Evolutionary conservation across 2,797 vertebrate genomes (phyloP).

Genomic region (Tauraco hartlaubi): DNA sequence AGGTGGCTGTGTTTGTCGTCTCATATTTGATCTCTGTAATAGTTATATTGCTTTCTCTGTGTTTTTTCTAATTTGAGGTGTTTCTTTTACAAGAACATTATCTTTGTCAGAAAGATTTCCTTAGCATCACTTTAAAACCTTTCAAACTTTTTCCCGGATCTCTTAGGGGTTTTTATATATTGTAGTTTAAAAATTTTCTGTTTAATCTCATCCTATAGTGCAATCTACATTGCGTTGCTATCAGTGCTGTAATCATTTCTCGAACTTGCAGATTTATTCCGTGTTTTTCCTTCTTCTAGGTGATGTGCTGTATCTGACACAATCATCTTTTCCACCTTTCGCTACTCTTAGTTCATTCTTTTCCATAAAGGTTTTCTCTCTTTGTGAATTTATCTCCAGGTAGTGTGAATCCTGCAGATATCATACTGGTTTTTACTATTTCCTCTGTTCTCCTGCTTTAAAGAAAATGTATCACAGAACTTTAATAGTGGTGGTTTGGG

Average conservation of each 20-base stretch:
- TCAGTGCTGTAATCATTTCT: not conserved
- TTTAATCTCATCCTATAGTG: not conserved
- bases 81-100: not conserved
- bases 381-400: not conserved
- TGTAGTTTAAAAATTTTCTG: not conserved
- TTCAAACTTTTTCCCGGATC: not conserved
- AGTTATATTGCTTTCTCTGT: not conserved
- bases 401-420: not conserved
- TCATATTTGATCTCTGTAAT: not conserved
- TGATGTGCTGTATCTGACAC: not conserved
- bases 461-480: not conserved
- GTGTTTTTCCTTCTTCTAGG: not conserved
- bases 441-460: not conserved
- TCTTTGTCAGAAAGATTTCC: not conserved
- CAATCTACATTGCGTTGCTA: not conserved
- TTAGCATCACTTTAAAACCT: not conserved
- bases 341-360: not conserved
- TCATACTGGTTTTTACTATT: not conserved
- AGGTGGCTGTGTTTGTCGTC: not conserved
- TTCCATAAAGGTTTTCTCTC: not conserved
- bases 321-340: not conserved
- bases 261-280: not conserved
- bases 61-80: not conserved
- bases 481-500: not conserved
- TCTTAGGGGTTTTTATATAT: not conserved